A percentile compares a stretch with the other conserved stretches of the same genome.
These are phyloP conservation scores for Zaprionus gabonicus DNA, from an alignment of 1,140 invertebrate species.

Conservation along the genomic window DNA sequence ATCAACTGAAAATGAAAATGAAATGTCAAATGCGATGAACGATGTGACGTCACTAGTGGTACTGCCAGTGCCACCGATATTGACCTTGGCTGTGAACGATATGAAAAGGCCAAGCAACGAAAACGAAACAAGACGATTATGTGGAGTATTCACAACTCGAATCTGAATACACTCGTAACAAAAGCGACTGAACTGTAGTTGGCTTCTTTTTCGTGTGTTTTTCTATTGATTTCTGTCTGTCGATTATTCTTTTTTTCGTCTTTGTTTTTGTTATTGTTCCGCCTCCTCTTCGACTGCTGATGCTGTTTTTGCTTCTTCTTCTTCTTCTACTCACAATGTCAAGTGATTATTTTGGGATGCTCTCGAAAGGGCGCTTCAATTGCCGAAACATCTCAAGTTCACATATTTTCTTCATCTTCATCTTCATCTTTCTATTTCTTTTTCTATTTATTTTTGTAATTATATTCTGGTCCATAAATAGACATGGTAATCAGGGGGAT, in stretches of 20 bases:
- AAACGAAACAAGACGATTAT: slow-evolving; percentile 10
- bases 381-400: slow-evolving; percentile 39
- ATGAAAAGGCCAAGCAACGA: slow-evolving; percentile 11
- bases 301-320: neutral
- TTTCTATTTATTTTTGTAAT: neutral
- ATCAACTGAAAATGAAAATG: slow-evolving; percentile 44
- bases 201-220: slow-evolving; percentile 25
- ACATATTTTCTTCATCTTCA: neutral
- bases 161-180: slow-evolving; percentile 1
- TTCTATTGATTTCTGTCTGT: slow-evolving; percentile 47
- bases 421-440: slow-evolving; percentile 7
- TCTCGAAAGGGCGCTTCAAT: slow-evolving; percentile 29
- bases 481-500: neutral
- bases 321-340: slow-evolving; percentile 42
- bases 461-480: slow-evolving; percentile 18
- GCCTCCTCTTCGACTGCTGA: neutral
- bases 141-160: slow-evolving; percentile 29
- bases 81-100: slow-evolving; percentile 49
- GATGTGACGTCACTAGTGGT: neutral
- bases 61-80: slow-evolving; percentile 36
- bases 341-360: slow-evolving; percentile 34
- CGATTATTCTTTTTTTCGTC: slow-evolving; percentile 1
- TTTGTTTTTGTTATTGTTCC: slow-evolving; percentile 3
- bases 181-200: neutral
- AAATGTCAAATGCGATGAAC: slow-evolving; percentile 47